Evolutionary conservation across 2,888 invertebrate genomes (phyloP).

Genomic region (Piscicola geometra): DNA sequence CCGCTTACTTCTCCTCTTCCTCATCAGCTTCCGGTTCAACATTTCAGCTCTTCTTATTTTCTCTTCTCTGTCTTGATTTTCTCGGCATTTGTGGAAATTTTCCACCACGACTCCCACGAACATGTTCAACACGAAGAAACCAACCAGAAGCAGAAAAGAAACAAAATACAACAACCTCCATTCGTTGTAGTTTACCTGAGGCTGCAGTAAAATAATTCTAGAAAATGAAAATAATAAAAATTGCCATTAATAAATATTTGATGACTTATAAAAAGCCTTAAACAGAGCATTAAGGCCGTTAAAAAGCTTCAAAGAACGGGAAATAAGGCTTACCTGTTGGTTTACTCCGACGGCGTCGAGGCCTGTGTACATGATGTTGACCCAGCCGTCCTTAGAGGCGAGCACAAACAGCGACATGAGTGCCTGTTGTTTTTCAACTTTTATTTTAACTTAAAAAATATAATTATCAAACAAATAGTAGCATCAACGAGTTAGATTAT

Average conservation of each 20-base stretch:
- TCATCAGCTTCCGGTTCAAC: conserved; percentile 86
- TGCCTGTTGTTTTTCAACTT: conserved; percentile 64
- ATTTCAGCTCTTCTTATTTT: conserved; percentile 86
- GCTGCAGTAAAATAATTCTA: too few relatives aligned
- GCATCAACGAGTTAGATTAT: too few relatives aligned
- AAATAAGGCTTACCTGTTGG: conserved; percentile 84
- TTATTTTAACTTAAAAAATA: too few relatives aligned
- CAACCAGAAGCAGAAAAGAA: conserved; percentile 93
- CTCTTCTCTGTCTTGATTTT: conserved; percentile 97
- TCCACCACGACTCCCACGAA: conserved; percentile 99
- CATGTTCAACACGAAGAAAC: conserved; percentile 99
- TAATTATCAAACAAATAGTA: too few relatives aligned
- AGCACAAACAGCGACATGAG: conserved; percentile 97
- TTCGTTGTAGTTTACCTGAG: conserved; percentile 94
- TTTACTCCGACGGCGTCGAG: conserved; percentile 97
- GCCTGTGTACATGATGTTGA: conserved; percentile 99
- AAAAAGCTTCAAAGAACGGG: too few relatives aligned
- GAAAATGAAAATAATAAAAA: too few relatives aligned
- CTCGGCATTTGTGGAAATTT: conserved; percentile 96
- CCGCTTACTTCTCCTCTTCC: conserved; percentile 85
- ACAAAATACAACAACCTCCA: conserved; percentile 98
- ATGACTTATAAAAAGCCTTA: too few relatives aligned
- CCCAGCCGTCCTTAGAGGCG: conserved; percentile 98
- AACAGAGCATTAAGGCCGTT: too few relatives aligned
- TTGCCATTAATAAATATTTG: too few relatives aligned